Base-by-base conservation (phyloP, 2,888 invertebrate genomes). In the Adela reaumurella region DNA sequence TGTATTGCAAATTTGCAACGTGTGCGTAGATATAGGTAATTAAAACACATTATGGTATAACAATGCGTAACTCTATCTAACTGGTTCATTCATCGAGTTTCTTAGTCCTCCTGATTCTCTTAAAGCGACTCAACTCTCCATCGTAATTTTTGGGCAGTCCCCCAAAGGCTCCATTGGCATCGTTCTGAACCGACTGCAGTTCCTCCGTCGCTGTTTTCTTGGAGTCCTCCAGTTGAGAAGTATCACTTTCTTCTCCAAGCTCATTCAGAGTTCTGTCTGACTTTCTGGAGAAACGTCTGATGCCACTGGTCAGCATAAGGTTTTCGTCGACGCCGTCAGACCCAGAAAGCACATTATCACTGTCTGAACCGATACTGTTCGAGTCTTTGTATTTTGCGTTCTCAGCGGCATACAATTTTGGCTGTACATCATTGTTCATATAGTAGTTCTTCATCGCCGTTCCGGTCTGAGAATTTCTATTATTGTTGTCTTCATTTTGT, bases 241-340 rank as follows among this genome's bases (percentile, higher is more conserved):
- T 8, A 24, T 35, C 35, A 3, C 14, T 35, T 35, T 14, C 35
- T 14, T 35, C 35, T 3, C 14, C n/a, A 3, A 35, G 3, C 6
- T 14, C 14, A 14, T 35, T 35, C 14, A 11, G 3, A 14, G 6
- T 14, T 11, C 14, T 35, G n/a, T 11, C 14, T 8, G 35, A 35
- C 3, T 35, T 14, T 35, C 35, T 35, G 14, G 35, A 35, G 11
- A 35, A 11, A 35, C 35, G 35, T 35, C 35, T 35, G 11, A 11
- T 50, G 17, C 60, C 64, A 54, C 63, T 62, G 47, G 56, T 70
- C 44, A 60, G 68, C 73, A 74, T 74, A n/a, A 76, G 56, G 56
- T 72, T 74, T 42, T 74, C 72, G 52, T 74, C 70, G 11, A 68
- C 67, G 14, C 69, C 71, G 62, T 74, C 72, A 11, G 66, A 63